These are phyloP conservation scores for Panagrolaimus sp. DNA, from an alignment of 1,140 invertebrate species.

Conservation along the genomic window DNA sequence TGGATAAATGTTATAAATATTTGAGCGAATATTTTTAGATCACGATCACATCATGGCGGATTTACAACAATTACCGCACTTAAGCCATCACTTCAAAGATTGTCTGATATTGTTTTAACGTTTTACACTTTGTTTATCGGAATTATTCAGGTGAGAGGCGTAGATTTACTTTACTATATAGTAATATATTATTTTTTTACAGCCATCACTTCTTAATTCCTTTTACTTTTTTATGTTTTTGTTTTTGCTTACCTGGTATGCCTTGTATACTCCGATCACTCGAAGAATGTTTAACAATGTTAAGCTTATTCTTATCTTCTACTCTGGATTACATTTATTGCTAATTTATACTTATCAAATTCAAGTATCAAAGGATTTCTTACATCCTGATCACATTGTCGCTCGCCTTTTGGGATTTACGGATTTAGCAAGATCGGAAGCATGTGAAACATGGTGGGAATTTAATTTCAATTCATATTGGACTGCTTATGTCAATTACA, in stretches of 20 bases:
- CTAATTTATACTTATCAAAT: slow-evolving; percentile 52
- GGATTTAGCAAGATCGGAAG: slow-evolving; percentile 15
- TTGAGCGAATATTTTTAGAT: background rate
- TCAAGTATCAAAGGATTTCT: slow-evolving; percentile 34
- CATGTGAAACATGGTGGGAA: slow-evolving; percentile 45
- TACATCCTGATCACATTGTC: slow-evolving; percentile 28
- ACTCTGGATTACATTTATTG: slow-evolving; percentile 44
- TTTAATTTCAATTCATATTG: slow-evolving; percentile 32
- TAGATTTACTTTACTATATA: too few relatives aligned
- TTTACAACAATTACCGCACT: slow-evolving; percentile 2
- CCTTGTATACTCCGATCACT: slow-evolving; percentile 47
- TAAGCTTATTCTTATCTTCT: slow-evolving; percentile 41
- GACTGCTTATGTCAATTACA: slow-evolving; percentile 46
- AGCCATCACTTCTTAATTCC: slow-evolving; percentile 51
- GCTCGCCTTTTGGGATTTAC: slow-evolving; percentile 48
- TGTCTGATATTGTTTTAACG: slow-evolving; percentile 31
- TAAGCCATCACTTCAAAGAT: slow-evolving; percentile 18
- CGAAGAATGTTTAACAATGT: slow-evolving; percentile 49
- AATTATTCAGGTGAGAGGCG: slow-evolving; percentile 19
- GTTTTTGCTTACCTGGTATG: slow-evolving; percentile 53
- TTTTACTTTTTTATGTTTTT: slow-evolving; percentile 49
- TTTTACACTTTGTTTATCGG: slow-evolving; percentile 23
- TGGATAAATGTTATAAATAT: background rate
- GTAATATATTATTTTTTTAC: slow-evolving; percentile 21
- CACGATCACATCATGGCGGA: background rate